phyloP scores from a whole-genome alignment of 2,888 invertebrate species.

The Eurois occulta region DNA sequence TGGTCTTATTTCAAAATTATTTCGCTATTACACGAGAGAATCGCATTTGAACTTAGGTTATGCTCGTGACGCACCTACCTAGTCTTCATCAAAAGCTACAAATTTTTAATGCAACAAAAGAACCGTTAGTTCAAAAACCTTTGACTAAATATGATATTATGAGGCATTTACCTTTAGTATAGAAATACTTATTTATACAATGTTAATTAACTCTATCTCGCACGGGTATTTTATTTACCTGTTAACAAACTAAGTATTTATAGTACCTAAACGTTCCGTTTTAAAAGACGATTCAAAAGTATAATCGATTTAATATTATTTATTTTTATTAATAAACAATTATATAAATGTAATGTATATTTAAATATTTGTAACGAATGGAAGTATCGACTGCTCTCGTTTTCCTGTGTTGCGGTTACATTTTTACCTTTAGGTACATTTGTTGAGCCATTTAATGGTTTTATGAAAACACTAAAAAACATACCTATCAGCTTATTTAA shows the following conservation, averaged over 20 bases:
- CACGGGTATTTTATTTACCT: slow-evolving; percentile 1
- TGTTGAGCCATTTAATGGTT: background rate
- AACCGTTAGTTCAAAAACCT: background rate
- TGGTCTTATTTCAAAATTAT: too few relatives aligned
- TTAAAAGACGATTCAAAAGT: background rate
- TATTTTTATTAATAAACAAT: slow-evolving; percentile 24
- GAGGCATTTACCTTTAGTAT: background rate
- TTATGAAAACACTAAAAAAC: background rate
- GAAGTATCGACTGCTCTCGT: background rate
- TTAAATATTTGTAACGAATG: slow-evolving; percentile 10
- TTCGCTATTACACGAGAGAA: too few relatives aligned
- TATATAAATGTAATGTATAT: background rate
- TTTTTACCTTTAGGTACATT: background rate
- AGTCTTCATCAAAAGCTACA: too few relatives aligned
- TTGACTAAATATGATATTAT: background rate
- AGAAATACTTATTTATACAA: background rate
- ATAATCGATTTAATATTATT: slow-evolving; percentile 3
- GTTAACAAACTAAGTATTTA: slow-evolving; percentile 5
- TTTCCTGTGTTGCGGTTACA: slow-evolving; percentile 38
- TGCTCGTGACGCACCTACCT: too few relatives aligned
- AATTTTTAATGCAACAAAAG: background rate
- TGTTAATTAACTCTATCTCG: background rate
- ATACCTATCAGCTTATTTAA: background rate
- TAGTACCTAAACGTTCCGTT: slow-evolving; percentile 4
- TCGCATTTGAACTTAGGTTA: too few relatives aligned